phyloP scores from a whole-genome alignment of 2,888 invertebrate species.

The Euclidia mi region DNA sequence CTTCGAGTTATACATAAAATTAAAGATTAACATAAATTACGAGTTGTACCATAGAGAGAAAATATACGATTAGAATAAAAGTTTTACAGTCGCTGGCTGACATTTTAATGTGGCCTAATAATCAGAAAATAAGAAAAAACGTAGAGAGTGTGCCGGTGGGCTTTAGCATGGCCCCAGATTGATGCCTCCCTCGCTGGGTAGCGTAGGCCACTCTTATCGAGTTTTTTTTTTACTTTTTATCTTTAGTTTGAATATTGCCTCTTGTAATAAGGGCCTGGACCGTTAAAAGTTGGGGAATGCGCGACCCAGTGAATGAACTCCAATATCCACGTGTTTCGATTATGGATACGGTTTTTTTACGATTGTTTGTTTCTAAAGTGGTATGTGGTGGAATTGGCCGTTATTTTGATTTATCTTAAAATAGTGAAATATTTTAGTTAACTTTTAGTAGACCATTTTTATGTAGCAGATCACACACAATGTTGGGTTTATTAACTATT shows the following conservation, averaged over 20 bases:
- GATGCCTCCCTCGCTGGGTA: slow-evolving; percentile 73
- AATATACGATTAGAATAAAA: slow-evolving; percentile 42
- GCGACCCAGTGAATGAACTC: slow-evolving; percentile 78
- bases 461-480: too few species aligned
- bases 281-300: slow-evolving; percentile 75
- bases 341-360: slow-evolving; percentile 59
- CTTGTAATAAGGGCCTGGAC: slow-evolving; percentile 81
- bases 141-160: slow-evolving; percentile 80
- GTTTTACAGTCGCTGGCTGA: slow-evolving; percentile 74
- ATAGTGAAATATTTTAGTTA: too few species aligned
- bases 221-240: slow-evolving; percentile 78
- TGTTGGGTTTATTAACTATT: too few species aligned
- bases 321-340: slow-evolving; percentile 66
- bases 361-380: slow-evolving; percentile 48
- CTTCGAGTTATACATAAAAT: slow-evolving; percentile 8
- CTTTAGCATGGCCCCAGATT: slow-evolving; percentile 86
- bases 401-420: too few species aligned
- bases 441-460: too few species aligned
- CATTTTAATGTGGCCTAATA: slow-evolving; percentile 89
- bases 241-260: slow-evolving; percentile 84
- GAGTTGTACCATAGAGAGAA: slow-evolving; percentile 3
- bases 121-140: slow-evolving; percentile 83
- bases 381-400: slow-evolving; percentile 17
- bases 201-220: slow-evolving; percentile 72
- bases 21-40: slow-evolving; percentile 14